Percentiles rank a stretch among this genome's conserved stretches.
These are phyloP conservation scores for Saguinus midas DNA, from an alignment of 2,113 vertebrate species.

Conservation along the genomic window DNA sequence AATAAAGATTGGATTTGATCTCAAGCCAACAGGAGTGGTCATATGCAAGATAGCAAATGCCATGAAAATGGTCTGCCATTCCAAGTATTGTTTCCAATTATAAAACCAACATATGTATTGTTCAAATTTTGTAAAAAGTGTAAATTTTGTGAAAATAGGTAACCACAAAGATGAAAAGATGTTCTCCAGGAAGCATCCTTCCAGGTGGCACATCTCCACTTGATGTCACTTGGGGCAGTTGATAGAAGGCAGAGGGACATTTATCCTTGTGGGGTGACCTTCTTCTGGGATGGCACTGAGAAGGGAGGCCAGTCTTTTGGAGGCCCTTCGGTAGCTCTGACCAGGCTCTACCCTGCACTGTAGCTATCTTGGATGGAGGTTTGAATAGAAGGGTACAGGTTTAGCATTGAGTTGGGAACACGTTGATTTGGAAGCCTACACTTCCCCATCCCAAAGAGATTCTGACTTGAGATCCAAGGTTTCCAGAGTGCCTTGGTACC, in stretches of 20 bases:
- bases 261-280: not conserved
- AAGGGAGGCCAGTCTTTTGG: not conserved
- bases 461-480: not conserved
- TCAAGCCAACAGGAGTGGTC: not conserved
- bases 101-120: not conserved
- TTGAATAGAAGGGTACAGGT: not conserved
- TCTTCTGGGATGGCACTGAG: not conserved
- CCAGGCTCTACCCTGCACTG: not conserved
- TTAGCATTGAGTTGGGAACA: not conserved
- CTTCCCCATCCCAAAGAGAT: not conserved
- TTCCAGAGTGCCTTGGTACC: not conserved
- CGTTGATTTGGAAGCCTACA: not conserved
- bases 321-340: not conserved
- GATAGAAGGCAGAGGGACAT: not conserved
- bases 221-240: not conserved
- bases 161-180: not conserved
- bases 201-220: not conserved
- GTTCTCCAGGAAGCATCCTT: not conserved
- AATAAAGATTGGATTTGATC: not conserved
- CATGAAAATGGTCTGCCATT: not conserved
- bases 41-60: not conserved
- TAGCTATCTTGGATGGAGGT: not conserved
- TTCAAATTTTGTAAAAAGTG: not conserved
- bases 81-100: not conserved
- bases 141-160: constrained; percentile 4